Conservation (phyloP, 2,113 vertebrate species). For the Gobiocypris rarus region DNA sequence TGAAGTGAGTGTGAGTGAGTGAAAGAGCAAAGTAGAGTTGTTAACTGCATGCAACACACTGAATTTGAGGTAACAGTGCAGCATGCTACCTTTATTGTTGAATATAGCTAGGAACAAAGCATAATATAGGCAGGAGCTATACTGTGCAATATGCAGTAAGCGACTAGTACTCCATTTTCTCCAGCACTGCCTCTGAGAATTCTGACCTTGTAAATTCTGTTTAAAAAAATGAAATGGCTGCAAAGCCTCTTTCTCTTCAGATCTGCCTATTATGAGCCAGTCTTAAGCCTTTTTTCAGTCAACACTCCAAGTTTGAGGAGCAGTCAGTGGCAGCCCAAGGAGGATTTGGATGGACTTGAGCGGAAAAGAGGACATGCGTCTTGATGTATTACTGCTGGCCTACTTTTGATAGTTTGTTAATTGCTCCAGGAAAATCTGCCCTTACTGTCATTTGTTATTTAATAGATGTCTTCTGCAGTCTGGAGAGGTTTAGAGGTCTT, state of each 20-base stretch:
- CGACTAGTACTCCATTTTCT: not conserved
- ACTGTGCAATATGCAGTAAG: not conserved
- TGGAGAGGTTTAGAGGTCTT: not conserved
- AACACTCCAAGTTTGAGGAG: conserved; percentile 9
- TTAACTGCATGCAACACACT: not conserved
- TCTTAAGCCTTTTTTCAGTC: not conserved
- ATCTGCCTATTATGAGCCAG: not conserved
- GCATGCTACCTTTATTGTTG: not conserved
- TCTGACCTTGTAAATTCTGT: not conserved
- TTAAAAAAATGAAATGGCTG: not conserved
- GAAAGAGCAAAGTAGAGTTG: no score
- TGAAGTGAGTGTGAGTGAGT: no score
- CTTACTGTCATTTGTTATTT: not conserved
- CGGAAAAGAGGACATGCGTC: conserved; percentile 16
- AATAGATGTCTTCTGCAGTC: not conserved
- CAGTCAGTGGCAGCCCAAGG: not conserved
- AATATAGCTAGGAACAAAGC: not conserved
- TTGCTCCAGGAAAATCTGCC: conserved; percentile 7
- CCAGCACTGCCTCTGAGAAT: not conserved
- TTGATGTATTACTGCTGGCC: conserved; percentile 38
- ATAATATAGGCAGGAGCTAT: no score
- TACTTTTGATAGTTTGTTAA: conserved; percentile 36
- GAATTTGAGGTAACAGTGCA: not conserved
- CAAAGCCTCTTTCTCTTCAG: not conserved
- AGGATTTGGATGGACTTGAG: conserved; percentile 34